phyloP scores from a whole-genome alignment of 2,797 vertebrate genomes.

The Apogon hyalosoma region DNA sequence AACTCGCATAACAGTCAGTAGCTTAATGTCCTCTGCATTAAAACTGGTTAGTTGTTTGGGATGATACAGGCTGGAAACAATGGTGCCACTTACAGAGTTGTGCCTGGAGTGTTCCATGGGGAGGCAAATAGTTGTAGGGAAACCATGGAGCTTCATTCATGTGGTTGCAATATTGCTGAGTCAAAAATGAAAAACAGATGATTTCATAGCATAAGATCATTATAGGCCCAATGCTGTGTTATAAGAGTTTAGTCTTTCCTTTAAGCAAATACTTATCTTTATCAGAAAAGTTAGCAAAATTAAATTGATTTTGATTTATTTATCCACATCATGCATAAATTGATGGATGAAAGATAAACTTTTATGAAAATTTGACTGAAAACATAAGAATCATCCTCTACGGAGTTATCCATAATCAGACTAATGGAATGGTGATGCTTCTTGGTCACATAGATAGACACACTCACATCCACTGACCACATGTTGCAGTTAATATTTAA shows the following conservation, averaged over 20 bases:
- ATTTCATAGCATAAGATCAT: constrained; percentile 47
- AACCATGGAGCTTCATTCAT: constrained; percentile 67
- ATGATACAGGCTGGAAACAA: constrained; percentile 68
- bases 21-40: constrained; percentile 43
- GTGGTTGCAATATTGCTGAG: constrained; percentile 72
- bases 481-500: constrained; percentile 67
- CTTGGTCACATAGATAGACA: constrained; percentile 31
- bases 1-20: constrained; percentile 30
- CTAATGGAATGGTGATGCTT: constrained; percentile 20
- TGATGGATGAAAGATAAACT: background rate
- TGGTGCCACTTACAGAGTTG: constrained; percentile 47
- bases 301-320: constrained; percentile 1
- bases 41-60: constrained; percentile 28
- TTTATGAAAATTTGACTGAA: constrained; percentile 12
- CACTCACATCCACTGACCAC: constrained; percentile 48
- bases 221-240: constrained; percentile 35
- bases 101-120: constrained; percentile 37
- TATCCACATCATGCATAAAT: background rate
- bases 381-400: constrained; percentile 6
- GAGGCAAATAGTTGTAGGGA: constrained; percentile 58
- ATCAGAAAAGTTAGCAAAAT: background rate
- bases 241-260: constrained; percentile 34
- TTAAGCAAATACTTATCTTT: constrained; percentile 12
- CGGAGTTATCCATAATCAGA: constrained; percentile 20
- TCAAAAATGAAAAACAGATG: constrained; percentile 79